These are phyloP conservation scores for Hydrotaea diabolus DNA, from an alignment of 2,888 invertebrate genomes.

Conservation along the genomic window DNA sequence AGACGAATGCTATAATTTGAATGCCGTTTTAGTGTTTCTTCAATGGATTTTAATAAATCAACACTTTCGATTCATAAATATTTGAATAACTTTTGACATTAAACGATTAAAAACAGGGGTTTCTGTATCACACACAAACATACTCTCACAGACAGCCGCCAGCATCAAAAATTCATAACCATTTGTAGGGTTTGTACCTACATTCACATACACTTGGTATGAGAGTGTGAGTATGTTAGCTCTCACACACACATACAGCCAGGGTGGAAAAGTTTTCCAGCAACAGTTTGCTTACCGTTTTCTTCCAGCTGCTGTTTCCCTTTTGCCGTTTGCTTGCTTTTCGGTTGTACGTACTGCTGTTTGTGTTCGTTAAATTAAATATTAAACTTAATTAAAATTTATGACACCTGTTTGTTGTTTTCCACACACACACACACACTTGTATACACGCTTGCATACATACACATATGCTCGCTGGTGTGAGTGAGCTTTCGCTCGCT, in stretches of 20 bases:
- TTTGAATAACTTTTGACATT: slow-evolving; percentile 35
- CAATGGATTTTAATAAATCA: slow-evolving; percentile 19
- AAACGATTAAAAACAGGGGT: slow-evolving; percentile 29
- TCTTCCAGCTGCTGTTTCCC: background rate
- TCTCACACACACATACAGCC: background rate
- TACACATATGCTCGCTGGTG: background rate
- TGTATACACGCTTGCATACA: background rate
- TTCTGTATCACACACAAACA: background rate
- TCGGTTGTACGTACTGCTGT: slow-evolving; percentile 5
- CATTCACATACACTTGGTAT: background rate
- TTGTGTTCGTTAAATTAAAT: slow-evolving; percentile 69
- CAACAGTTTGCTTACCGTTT: slow-evolving; percentile 28
- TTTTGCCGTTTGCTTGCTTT: background rate
- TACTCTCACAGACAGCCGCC: background rate
- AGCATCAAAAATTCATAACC: slow-evolving; percentile 15
- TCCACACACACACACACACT: slow-evolving; percentile 13
- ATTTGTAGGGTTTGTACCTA: background rate
- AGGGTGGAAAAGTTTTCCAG: background rate
- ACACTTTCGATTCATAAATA: slow-evolving; percentile 30
- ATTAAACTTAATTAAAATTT: slow-evolving; percentile 76
- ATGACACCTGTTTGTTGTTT: slow-evolving; percentile 73
- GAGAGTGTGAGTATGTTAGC: too few relatives aligned
- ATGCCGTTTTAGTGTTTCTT: too few relatives aligned
- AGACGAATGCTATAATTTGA: too few relatives aligned
- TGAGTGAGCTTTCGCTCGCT: background rate